Evolutionary conservation across 2,797 vertebrate species (phyloP), one percentile per base, ranked within the genome.

Genomic region (Scleropages formosus): DNA sequence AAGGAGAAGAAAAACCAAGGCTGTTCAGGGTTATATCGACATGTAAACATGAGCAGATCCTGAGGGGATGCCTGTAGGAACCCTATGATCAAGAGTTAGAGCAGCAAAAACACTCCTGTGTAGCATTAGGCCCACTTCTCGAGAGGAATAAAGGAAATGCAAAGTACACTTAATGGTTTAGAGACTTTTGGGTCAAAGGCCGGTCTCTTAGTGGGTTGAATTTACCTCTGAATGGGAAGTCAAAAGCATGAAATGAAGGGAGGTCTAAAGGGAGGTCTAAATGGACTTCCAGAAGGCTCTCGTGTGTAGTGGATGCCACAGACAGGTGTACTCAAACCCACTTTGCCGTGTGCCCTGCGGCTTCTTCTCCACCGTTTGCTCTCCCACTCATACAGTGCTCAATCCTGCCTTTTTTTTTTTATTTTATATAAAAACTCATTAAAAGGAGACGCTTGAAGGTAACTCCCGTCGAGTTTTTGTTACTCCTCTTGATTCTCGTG

Each of bases 391-490:
- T 22, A 47, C 66, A 69, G 27, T 18, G 51, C n/a, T 71, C 26
- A 71, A 27, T 71, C 18, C 56, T 70, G 27, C 20, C 27, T 56
- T 71, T 49, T 24, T 51, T 71, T 47, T 26, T 70, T 71, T 71
- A 71, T 13, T 58, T 71, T 56, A n/a, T n/a, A n/a, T n/a, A n/a
- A n/a, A 18, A 72, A 72, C 31, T 72, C 27, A 56, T 70, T 12
- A 61, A 26, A 60, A 58, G 58, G 58, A 20, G 53, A 39, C 53
- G 15, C 22, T 39, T 44, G 53, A 22, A 72, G 56, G 56, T 72
- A 71, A 71, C 16, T 18, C 51, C 51, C 20, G 15, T 51, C 58
- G 4, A 16, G 18, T 15, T 53, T 49, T 58, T 16, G 49, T n/a
- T 58, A 27, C 8, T 71, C 15, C 26, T 56, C 10, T 18, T n/a